Conservation (phyloP, 2,888 invertebrate species). For the Lymantria dispar region DNA sequence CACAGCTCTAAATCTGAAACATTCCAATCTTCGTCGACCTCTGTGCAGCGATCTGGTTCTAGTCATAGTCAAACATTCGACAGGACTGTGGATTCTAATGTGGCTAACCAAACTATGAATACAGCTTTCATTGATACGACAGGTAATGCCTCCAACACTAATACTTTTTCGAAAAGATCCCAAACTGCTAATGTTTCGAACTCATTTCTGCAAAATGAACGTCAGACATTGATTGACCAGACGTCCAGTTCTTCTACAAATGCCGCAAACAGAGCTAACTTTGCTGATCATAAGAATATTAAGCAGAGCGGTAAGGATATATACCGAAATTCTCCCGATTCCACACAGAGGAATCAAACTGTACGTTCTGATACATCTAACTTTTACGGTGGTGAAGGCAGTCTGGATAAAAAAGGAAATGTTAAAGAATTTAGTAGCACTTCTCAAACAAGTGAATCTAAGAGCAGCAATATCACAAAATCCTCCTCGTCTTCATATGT, state of each 20-base stretch:
- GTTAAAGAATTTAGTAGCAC: slow-evolving; percentile 64
- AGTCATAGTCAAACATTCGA: slow-evolving; percentile 67
- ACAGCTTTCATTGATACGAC: slow-evolving; percentile 69
- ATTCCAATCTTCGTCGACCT: slow-evolving; percentile 63
- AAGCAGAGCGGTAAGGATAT: slow-evolving; percentile 25
- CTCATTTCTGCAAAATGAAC: slow-evolving; percentile 70
- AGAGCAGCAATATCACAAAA: slow-evolving; percentile 80
- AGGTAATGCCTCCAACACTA: slow-evolving; percentile 44
- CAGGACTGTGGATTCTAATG: slow-evolving; percentile 60
- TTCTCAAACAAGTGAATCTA: slow-evolving; percentile 74
- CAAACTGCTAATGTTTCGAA: slow-evolving; percentile 64
- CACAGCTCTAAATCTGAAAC: slow-evolving; percentile 70
- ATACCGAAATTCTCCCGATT: slow-evolving; percentile 50
- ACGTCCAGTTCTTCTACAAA: slow-evolving; percentile 24
- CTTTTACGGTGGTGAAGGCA: slow-evolving; percentile 67
- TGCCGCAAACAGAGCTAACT: slow-evolving; percentile 16
- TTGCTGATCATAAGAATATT: slow-evolving; percentile 31
- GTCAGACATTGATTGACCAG: slow-evolving; percentile 59
- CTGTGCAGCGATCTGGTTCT: slow-evolving; percentile 65
- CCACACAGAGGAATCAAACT: slow-evolving; percentile 51
- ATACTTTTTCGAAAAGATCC: slow-evolving; percentile 53
- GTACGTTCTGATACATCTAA: slow-evolving; percentile 59
- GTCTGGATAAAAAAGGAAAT: slow-evolving; percentile 56
- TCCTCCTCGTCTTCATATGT: slow-evolving; percentile 85
- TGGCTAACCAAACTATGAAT: slow-evolving; percentile 64